A percentile compares a stretch with the other conserved stretches of the same genome.
These are phyloP conservation scores for Caradrina kadenii DNA, from an alignment of 2,888 invertebrate species.

Conservation along the genomic window DNA sequence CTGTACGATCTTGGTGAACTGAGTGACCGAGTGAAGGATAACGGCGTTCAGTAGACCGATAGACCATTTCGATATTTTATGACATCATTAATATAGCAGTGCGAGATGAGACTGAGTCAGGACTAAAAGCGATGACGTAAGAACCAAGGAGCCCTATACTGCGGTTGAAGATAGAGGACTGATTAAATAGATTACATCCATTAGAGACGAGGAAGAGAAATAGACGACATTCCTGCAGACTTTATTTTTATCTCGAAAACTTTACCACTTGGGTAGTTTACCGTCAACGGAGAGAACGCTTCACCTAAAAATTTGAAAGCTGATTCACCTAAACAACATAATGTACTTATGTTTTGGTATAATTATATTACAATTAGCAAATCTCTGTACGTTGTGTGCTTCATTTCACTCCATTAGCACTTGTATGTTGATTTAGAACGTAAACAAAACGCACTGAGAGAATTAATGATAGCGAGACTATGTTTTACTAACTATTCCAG, in stretches of 20 bases:
- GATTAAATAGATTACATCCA: conserved; percentile 41
- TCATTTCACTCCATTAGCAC: conserved; percentile 83
- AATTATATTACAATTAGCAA: conserved; percentile 53
- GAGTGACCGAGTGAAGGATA: conserved; percentile 12
- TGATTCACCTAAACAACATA: not conserved
- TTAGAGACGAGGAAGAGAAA: conserved; percentile 22
- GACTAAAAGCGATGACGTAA: conserved; percentile 14
- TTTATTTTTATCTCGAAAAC: not conserved
- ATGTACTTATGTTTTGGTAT: conserved; percentile 2
- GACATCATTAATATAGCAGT: conserved; percentile 23
- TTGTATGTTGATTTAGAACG: conserved; percentile 79
- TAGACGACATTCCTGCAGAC: not conserved
- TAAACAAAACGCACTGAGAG: conserved; percentile 77
- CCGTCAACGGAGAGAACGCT: not conserved
- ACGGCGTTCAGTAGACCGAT: conserved; percentile 8
- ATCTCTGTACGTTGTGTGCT: conserved; percentile 66
- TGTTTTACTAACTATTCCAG: conserved; percentile 73
- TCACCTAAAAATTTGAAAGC: conserved; percentile 7
- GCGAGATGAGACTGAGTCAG: conserved; percentile 17
- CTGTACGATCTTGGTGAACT: conserved; percentile 6
- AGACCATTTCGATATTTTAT: conserved; percentile 33
- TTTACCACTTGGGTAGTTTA: not conserved
- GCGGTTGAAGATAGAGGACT: conserved; percentile 3
- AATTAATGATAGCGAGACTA: conserved; percentile 80
- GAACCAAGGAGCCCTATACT: not conserved